Evolutionary conservation across 2,888 invertebrate genomes (phyloP).

Genomic region (Tridacna crocea): DNA sequence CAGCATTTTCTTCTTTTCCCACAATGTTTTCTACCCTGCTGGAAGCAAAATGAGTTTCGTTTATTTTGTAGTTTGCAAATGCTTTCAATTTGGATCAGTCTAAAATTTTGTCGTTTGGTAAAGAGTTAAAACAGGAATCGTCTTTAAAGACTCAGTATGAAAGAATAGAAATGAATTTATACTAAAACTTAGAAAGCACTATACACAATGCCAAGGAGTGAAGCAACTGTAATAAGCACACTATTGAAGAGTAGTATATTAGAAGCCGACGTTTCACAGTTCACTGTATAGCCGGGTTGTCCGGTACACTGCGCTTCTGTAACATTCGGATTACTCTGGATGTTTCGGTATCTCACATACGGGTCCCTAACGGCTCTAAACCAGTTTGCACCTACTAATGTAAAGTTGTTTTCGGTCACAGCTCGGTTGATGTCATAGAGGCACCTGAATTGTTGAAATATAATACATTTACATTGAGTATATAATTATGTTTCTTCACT

Average conservation of each 20-base stretch:
- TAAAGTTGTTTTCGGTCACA: constrained; percentile 41
- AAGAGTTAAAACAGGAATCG: too few species aligned
- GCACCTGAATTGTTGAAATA: constrained; percentile 35
- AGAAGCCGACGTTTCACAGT: constrained; percentile 5
- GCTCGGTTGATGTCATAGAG: constrained; percentile 51
- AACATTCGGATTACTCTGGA: constrained; percentile 8
- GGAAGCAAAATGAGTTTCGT: too few species aligned
- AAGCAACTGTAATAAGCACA: not conserved
- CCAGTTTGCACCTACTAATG: constrained; percentile 61
- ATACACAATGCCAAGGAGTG: not conserved
- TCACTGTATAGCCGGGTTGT: constrained; percentile 31
- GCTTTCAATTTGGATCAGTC: too few species aligned
- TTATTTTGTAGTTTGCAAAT: too few species aligned
- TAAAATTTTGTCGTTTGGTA: too few species aligned
- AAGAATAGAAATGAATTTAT: too few species aligned
- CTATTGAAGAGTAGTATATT: not conserved
- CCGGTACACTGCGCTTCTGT: constrained; percentile 19
- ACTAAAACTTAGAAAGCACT: not conserved
- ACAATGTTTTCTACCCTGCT: too few species aligned
- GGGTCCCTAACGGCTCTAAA: constrained; percentile 40
- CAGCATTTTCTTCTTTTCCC: too few species aligned
- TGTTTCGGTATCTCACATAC: constrained; percentile 43
- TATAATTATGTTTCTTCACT: too few species aligned
- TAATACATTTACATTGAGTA: constrained; percentile 29
- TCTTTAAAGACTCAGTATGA: too few species aligned